Evolutionary conservation across 2,113 vertebrate genomes (phyloP).

Genomic region (Cnemophilus loriae): DNA sequence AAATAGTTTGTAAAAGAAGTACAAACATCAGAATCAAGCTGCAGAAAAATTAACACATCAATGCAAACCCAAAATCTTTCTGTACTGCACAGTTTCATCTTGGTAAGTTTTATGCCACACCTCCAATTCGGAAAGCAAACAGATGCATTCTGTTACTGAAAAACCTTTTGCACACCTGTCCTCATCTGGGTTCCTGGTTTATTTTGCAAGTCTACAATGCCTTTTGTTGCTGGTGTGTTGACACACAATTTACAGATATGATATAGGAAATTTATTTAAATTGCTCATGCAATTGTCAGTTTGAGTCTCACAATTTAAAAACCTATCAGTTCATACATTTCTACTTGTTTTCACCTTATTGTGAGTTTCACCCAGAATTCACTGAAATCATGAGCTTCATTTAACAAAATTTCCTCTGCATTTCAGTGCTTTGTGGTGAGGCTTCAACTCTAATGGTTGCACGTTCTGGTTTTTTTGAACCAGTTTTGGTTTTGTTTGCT

Average conservation of each 20-base stretch:
- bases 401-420: neutral
- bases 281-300: neutral
- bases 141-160: neutral
- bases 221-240: conserved; percentile 5
- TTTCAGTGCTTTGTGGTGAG: neutral
- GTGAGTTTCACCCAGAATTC: neutral
- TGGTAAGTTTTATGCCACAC: accelerated
- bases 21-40: neutral
- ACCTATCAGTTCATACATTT: neutral
- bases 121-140: neutral
- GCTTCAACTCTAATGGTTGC: neutral
- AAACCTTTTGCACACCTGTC: neutral
- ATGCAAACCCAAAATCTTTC: neutral
- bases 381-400: neutral
- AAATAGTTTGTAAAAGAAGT: neutral
- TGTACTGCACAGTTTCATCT: neutral
- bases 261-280: neutral
- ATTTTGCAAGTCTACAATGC: neutral
- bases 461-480: neutral
- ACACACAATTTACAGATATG: neutral
- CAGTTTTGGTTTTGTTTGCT: neutral
- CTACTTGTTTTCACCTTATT: neutral
- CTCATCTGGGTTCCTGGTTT: neutral
- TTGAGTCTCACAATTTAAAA: neutral
- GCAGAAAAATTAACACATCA: neutral